Base-by-base conservation (phyloP, 2,113 vertebrate genomes). In the Leuciscus idus region DNA sequence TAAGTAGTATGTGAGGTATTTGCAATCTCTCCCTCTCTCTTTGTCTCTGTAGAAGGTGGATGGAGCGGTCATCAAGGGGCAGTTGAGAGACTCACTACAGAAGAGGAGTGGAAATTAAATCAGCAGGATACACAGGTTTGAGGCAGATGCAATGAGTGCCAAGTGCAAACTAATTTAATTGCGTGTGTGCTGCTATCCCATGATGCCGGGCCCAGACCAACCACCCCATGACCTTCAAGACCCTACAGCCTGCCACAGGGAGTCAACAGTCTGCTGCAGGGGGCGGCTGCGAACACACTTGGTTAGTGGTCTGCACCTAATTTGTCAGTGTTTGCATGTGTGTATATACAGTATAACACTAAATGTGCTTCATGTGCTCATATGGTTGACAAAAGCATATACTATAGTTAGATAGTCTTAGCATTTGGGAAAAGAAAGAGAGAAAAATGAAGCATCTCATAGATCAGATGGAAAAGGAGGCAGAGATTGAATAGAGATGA, bases 81-180 rank as follows among this genome's bases (percentile, higher is more conserved):
- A 75, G 55, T 89, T 75, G 33, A 79, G 78, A 87, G 80, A 74
- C 85, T 88, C 87, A 81, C 72, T 23, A 72, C 87, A 88, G 89
- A 87, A 76, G 86, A 86, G 83, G 83, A 80, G 86, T 88, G 90
- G 91, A 90, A 91, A 92, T 91, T 90, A 88, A 88, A 88, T 90
- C 89, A 90, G 89, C 87, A 52, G 87, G 89, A 83, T 33, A 85
- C 75, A 66, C 68, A 68, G 74, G 79, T 87, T 81, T 87, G 78
- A 85, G 86, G 62, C 68, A 83, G 82, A 62, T 39, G 73, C 46
- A 81, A 13, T 12, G 68, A 74, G 81, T 87, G 88, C 85, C 87
- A 85, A 86, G 90, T 79, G 77, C 83, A 75, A 80, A 76, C 84
- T 91, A 87, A 90, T 89, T 91, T 88, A 91, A 91, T 90, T 90